Evolutionary conservation across 2,113 vertebrate genomes (phyloP), one percentile per base, ranked within the genome.

Genomic region (Austrofundulus limnaeus): DNA sequence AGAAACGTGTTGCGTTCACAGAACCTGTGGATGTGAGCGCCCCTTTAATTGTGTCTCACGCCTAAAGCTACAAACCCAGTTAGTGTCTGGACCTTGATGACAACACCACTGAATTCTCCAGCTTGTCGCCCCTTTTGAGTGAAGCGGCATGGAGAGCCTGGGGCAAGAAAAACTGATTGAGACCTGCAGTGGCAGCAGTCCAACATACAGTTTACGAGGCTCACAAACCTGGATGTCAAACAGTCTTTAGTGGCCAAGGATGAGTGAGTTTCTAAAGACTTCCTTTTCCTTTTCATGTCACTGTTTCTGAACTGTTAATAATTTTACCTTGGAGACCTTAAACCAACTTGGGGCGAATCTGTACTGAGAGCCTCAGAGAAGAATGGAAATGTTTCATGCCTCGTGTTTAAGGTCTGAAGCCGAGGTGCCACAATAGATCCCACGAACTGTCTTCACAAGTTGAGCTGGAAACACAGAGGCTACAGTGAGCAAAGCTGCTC

Each of bases 21-120:
- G 66, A 46, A 61, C 23, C 45, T 8, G 49, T 42, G 45, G 54
- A 54, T 47, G 46, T 65, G 66, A 57, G 46, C 17, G 66, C 61
- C 13, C 31, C 28, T 64, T 78, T 80, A 84, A 82, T 74, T 75
- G 65, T 74, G 71, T 70, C 76, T 75, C 43, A 66, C 43, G 80
- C 68, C 80, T 38, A 19, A 23, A 80, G 75, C 70, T 62, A 20
- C 3, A 16, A 61, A 62, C 72, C 34, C 75, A 45, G 66, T 19
- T 62, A 70, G 66, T 65, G 58, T 70, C 64, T 60, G 58, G 37
- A 56, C 14, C 11, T 43, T 66, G 49, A 65, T 72, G 63, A 79
- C 37, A 57, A 59, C 60, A 72, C 69, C 53, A 8, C 21, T 65
- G 68, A 64, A 58, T 51, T 64, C 60, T 55, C 57, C 48, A 55